Evolutionary conservation across 2,888 invertebrate genomes (phyloP).

Genomic region (Thera obeliscata): DNA sequence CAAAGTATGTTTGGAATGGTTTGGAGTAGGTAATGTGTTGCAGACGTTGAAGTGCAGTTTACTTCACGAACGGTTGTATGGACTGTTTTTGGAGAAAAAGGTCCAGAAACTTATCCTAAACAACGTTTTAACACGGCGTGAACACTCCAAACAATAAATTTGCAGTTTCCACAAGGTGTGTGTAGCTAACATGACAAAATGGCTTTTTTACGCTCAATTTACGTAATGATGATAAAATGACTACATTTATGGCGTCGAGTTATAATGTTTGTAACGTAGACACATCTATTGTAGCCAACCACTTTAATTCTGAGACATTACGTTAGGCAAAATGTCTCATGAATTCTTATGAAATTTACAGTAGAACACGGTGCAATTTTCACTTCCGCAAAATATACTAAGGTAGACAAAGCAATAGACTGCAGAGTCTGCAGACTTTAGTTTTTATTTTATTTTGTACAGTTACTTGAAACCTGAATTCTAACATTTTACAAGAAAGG

Average conservation of each 20-base stretch:
- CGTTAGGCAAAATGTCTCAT: slow-evolving; percentile 7
- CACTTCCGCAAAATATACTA: not conserved
- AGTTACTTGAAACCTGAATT: slow-evolving; percentile 1
- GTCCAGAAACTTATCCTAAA: slow-evolving; percentile 7
- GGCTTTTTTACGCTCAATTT: slow-evolving; percentile 43
- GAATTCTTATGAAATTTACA: not conserved
- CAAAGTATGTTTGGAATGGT: no score
- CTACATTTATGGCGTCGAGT: slow-evolving; percentile 34
- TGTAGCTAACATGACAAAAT: slow-evolving; percentile 37
- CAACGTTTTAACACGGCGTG: slow-evolving; percentile 17
- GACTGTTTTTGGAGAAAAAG: not conserved
- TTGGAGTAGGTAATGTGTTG: no score
- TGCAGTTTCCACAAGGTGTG: slow-evolving; percentile 28
- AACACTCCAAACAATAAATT: slow-evolving; percentile 33
- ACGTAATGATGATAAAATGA: slow-evolving; percentile 43
- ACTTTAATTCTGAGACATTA: slow-evolving; percentile 16
- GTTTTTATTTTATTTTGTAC: not conserved
- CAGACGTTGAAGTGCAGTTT: not conserved
- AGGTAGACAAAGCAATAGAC: not conserved
- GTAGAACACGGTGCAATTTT: not conserved
- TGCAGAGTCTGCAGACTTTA: not conserved
- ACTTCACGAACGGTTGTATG: not conserved
- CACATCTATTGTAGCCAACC: slow-evolving; percentile 14
- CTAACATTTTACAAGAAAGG: slow-evolving; percentile 1
- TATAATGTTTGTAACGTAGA: slow-evolving; percentile 32